These are phyloP conservation scores for Aplochiton taeniatus DNA, from an alignment of 2,797 vertebrate genomes.

Conservation along the genomic window DNA sequence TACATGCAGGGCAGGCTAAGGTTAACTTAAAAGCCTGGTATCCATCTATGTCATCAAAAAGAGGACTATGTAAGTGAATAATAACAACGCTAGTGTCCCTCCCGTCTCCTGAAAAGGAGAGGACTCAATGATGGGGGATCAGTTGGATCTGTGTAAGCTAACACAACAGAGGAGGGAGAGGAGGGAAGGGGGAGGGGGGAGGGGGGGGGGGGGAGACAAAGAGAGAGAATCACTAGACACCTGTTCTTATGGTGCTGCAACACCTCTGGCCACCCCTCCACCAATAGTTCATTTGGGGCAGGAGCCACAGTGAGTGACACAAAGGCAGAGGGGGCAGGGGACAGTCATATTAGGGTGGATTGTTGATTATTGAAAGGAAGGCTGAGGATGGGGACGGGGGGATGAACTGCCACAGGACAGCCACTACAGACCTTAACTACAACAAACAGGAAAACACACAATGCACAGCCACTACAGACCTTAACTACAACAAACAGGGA, in stretches of 20 bases:
- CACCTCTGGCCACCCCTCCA: constrained; percentile 23
- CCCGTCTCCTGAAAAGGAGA: too few relatives aligned
- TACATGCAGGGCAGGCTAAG: too few relatives aligned
- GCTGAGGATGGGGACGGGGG: too few relatives aligned
- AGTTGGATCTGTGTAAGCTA: constrained; percentile 16
- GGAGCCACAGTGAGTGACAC: background rate
- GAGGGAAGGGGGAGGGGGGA: constrained; percentile 4
- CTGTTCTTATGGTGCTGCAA: constrained; percentile 37
- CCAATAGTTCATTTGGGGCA: background rate
- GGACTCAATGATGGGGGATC: background rate
- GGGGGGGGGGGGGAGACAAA: constrained; percentile 19
- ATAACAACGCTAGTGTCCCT: too few relatives aligned
- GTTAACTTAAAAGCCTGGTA: too few relatives aligned
- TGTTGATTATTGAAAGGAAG: background rate
- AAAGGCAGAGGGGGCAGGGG: background rate
- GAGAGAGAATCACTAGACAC: constrained; percentile 38
- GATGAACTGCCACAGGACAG: too few relatives aligned
- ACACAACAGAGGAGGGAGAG: constrained; percentile 24
- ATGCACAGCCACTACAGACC: too few relatives aligned
- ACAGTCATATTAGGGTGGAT: background rate
- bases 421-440: too few relatives aligned
- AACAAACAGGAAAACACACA: too few relatives aligned
- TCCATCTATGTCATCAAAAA: too few relatives aligned
- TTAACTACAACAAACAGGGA: too few relatives aligned
- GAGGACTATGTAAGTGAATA: too few relatives aligned